Evolutionary conservation across 2,113 vertebrate genomes (phyloP).

Genomic region (Myanophis thanlyinensis): DNA sequence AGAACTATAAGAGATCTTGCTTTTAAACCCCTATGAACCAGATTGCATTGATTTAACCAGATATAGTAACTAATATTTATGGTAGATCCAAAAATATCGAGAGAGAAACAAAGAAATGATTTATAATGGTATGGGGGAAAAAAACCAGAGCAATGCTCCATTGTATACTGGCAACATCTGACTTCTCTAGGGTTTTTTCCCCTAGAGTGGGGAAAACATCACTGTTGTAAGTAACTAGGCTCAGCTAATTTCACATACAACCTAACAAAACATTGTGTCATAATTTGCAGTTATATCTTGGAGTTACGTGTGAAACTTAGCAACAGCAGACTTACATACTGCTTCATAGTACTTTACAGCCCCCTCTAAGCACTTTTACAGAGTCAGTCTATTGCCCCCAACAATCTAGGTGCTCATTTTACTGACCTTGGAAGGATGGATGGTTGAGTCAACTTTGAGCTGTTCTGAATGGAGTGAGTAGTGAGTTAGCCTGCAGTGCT

Average conservation of each 20-base stretch:
- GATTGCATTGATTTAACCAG: background rate
- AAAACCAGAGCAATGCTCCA: background rate
- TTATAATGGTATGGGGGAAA: background rate
- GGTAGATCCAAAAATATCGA: background rate
- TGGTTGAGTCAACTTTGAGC: too few species aligned
- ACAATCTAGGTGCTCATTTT: too few species aligned
- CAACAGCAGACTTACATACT: too few species aligned
- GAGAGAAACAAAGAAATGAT: background rate
- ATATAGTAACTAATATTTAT: background rate
- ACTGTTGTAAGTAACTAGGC: background rate
- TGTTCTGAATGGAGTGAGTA: too few species aligned
- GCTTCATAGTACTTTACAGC: too few species aligned
- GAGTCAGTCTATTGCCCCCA: too few species aligned
- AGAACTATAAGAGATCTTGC: background rate
- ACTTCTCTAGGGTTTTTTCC: background rate
- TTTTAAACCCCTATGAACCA: background rate
- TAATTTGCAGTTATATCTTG: background rate
- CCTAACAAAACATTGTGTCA: background rate
- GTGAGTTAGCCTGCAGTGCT: too few species aligned
- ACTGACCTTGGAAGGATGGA: too few species aligned
- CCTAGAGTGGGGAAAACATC: background rate
- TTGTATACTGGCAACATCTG: background rate
- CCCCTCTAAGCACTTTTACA: too few species aligned
- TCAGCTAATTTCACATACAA: background rate
- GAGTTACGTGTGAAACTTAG: background rate